Conservation (phyloP, 2,888 invertebrate genomes). For the Norana najaformis region DNA sequence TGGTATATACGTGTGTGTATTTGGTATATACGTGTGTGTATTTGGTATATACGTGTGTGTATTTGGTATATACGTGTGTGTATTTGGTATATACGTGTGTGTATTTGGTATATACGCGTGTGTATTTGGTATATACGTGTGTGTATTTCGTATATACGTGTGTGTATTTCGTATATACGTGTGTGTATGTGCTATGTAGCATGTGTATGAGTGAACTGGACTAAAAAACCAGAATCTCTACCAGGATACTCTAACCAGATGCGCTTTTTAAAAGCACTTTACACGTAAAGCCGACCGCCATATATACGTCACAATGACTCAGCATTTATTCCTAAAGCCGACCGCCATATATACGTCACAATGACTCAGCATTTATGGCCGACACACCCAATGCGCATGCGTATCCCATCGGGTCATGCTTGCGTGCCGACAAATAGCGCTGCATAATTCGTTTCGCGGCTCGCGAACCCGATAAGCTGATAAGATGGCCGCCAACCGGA, state of each 20-base stretch:
- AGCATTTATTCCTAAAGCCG: too few relatives aligned
- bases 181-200: too few relatives aligned
- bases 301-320: slow-evolving; percentile 1
- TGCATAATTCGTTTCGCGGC: neutral
- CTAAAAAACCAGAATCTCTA: neutral
- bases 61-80: too few relatives aligned
- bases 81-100: too few relatives aligned
- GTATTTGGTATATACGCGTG: too few relatives aligned
- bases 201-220: too few relatives aligned
- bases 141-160: too few relatives aligned
- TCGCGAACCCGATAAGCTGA: neutral
- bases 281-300: neutral
- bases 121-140: too few relatives aligned
- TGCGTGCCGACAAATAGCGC: slow-evolving; percentile 16
- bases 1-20: too few relatives aligned
- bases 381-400: neutral
- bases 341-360: slow-evolving; percentile 13
- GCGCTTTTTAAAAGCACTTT: neutral
- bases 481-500: slow-evolving; percentile 16
- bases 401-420: neutral
- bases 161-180: too few relatives aligned
- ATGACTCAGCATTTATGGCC: neutral
- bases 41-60: too few relatives aligned
- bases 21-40: too few relatives aligned
- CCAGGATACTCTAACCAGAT: neutral